These are phyloP conservation scores for Acholoe squamosa DNA, from an alignment of 2,888 invertebrate species.

Conservation along the genomic window DNA sequence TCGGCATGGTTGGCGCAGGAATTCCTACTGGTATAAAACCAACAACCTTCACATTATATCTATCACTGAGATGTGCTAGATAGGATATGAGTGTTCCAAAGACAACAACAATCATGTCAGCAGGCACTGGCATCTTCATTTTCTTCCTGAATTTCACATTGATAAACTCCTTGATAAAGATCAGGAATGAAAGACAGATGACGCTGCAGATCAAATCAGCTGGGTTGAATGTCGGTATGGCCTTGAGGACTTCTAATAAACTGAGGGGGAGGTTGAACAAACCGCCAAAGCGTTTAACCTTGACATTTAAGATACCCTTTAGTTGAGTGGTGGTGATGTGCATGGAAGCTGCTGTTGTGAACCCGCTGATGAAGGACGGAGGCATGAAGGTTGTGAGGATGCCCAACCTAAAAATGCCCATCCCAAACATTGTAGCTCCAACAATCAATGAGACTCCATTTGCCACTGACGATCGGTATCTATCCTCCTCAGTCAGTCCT, in stretches of 20 bases:
- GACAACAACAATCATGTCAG: slow-evolving; percentile 81
- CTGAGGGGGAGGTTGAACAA: slow-evolving; percentile 74
- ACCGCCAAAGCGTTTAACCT: slow-evolving; percentile 75
- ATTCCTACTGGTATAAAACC: slow-evolving; percentile 77
- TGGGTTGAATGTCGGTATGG: slow-evolving; percentile 86
- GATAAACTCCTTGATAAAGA: slow-evolving; percentile 84
- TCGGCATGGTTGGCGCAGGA: slow-evolving; percentile 77
- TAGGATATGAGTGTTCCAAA: slow-evolving; percentile 70
- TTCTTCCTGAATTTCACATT: slow-evolving; percentile 76
- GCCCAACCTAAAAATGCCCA: slow-evolving; percentile 91
- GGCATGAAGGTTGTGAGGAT: slow-evolving; percentile 90
- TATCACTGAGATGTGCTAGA: background rate
- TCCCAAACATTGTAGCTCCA: slow-evolving; percentile 86
- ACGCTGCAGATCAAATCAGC: slow-evolving; percentile 88
- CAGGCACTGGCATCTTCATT: slow-evolving; percentile 88
- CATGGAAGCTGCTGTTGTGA: slow-evolving; percentile 73
- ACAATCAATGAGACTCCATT: slow-evolving; percentile 69
- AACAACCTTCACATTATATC: background rate
- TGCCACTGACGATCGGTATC: slow-evolving; percentile 65
- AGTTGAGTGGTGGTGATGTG: slow-evolving; percentile 72
- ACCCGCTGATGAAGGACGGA: slow-evolving; percentile 85
- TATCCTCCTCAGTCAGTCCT: background rate
- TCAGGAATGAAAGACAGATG: slow-evolving; percentile 86
- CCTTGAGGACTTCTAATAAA: slow-evolving; percentile 84
- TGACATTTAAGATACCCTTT: slow-evolving; percentile 74